Evolutionary conservation across 2,113 vertebrate genomes (phyloP).

Genomic region (Pontoporia blainvillei): DNA sequence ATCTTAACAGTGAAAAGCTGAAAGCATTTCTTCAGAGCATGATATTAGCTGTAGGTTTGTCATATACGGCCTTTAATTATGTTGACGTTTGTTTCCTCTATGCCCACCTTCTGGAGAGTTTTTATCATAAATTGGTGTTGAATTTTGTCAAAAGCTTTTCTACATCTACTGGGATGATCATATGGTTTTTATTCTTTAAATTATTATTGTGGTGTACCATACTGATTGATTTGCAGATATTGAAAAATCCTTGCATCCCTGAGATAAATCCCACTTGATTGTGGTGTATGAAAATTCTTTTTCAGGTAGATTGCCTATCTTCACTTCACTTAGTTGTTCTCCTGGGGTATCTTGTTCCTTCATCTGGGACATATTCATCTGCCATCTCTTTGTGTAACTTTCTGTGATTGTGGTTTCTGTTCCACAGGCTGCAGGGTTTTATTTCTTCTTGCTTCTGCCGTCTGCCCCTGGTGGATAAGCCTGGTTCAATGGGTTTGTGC

Average conservation of each 20-base stretch:
- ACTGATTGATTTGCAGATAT: not conserved
- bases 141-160: not conserved
- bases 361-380: not conserved
- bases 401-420: not conserved
- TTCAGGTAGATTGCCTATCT: not conserved
- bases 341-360: not conserved
- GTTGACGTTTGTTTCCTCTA: not conserved
- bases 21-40: not conserved
- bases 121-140: not conserved
- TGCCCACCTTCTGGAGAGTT: not conserved
- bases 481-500: not conserved
- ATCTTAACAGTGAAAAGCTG: not conserved
- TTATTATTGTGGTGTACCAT: not conserved
- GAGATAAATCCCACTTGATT: not conserved
- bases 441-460: not conserved
- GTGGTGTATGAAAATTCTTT: not conserved
- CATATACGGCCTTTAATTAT: not conserved
- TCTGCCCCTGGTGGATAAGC: not conserved
- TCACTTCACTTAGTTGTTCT: not conserved
- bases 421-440: not conserved
- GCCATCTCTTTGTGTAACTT: not conserved
- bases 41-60: not conserved
- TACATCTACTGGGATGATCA: not conserved
- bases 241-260: not conserved
- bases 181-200: not conserved